Percentiles rank a stretch among this genome's conserved stretches.
phyloP scores from a whole-genome alignment of 1,140 invertebrate species.

The Bombus terrestris region DNA sequence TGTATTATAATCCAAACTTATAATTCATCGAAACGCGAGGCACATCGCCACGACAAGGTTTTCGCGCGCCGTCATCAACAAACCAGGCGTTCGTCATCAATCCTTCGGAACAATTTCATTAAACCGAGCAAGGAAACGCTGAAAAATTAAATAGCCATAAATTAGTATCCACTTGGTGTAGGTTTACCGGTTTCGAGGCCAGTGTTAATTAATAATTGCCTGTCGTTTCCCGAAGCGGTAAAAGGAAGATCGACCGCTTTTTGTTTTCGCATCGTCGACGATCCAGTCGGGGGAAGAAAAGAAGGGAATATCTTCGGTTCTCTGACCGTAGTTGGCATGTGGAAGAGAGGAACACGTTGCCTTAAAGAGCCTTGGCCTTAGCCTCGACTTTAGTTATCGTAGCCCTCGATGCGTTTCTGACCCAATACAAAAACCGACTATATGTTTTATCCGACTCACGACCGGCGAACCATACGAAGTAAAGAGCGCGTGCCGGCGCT shows the following conservation, averaged over 20 bases:
- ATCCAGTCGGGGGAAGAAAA: neutral
- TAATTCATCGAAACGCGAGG: neutral
- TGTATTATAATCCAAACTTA: neutral
- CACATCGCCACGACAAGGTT: neutral
- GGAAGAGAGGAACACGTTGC: slow-evolving; percentile 10
- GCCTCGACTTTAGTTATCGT: slow-evolving; percentile 50
- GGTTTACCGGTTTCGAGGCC: neutral
- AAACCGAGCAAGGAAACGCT: neutral
- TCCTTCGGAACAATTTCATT: slow-evolving; percentile 6
- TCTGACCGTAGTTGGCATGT: slow-evolving; percentile 41
- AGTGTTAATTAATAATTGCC: slow-evolving; percentile 48
- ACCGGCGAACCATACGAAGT: slow-evolving; percentile 15
- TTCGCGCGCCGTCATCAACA: neutral
- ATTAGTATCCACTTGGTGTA: neutral
- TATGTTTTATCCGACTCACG: slow-evolving; percentile 11
- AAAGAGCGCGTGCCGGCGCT: slow-evolving; percentile 40
- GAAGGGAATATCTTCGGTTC: slow-evolving; percentile 21
- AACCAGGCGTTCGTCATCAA: neutral
- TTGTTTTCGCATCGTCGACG: neutral
- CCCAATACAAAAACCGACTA: slow-evolving; percentile 42
- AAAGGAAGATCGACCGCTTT: slow-evolving; percentile 17
- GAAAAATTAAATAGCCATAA: slow-evolving; percentile 20
- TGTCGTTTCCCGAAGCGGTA: neutral
- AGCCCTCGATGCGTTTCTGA: slow-evolving; percentile 1
- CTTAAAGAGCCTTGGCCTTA: slow-evolving; percentile 65